phyloP scores from a whole-genome alignment of 2,888 invertebrate genomes.

The Argyresthia goedartella region DNA sequence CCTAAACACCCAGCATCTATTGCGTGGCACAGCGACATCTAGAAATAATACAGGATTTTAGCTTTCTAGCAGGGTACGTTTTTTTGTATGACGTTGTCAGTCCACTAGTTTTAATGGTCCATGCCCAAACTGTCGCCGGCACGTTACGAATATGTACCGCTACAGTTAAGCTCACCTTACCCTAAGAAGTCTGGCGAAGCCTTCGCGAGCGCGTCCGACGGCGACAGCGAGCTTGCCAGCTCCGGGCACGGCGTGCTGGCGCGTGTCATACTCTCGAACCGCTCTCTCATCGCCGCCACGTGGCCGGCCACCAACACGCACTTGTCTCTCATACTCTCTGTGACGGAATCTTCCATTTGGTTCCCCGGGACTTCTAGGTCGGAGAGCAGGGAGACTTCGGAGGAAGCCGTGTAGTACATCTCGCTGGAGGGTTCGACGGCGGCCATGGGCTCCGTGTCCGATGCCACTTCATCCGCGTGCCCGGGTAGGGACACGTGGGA shows the following conservation, averaged over 20 bases:
- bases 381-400: slow-evolving; percentile 47
- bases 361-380: slow-evolving; percentile 35
- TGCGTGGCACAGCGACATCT: not conserved
- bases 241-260: slow-evolving; percentile 55
- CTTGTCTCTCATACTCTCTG: slow-evolving; percentile 31
- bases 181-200: slow-evolving; percentile 32
- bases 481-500: slow-evolving; percentile 7
- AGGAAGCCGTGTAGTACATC: slow-evolving; percentile 56
- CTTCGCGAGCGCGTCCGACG: slow-evolving; percentile 39
- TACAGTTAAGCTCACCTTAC: too few species aligned
- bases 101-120: too few species aligned
- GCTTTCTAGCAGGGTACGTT: too few species aligned
- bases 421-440: slow-evolving; percentile 42
- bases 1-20: too few species aligned
- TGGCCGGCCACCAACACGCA: slow-evolving; percentile 54
- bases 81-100: too few species aligned
- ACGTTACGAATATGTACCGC: too few species aligned
- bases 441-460: slow-evolving; percentile 27
- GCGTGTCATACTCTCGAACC: slow-evolving; percentile 63
- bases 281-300: slow-evolving; percentile 64
- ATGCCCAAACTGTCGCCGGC: too few species aligned
- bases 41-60: too few species aligned
- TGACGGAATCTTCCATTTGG: slow-evolving; percentile 17
- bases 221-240: slow-evolving; percentile 32
- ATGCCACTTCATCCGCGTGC: too few species aligned